Evolutionary conservation across 2,797 vertebrate species (phyloP), one percentile per base, ranked within the genome.

Genomic region (Sternarchorhynchus goeldii): DNA sequence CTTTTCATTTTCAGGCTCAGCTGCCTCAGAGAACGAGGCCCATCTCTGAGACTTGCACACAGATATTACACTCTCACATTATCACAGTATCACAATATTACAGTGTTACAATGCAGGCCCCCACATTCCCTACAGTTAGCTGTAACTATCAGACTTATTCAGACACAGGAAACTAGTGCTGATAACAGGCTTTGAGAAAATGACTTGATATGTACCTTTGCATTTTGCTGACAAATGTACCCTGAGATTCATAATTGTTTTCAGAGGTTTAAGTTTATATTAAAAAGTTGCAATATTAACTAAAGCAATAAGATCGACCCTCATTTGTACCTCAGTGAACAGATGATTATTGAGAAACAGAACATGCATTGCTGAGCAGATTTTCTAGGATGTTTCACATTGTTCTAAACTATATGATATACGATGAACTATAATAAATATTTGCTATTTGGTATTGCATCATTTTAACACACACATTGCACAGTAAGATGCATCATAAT

Each of bases 1-100:
- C 78, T 72, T 82, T 85, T 89, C 88, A 91, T 88, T 86, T 81
- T 45, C 29, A 21, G 73, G 80, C 84, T 82, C 75, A 71, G 82
- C 79, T 84, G 84, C 62, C 63, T 67, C 83, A 67, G 68, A 78
- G 78, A 82, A 76, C 72, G 79, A 81, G 82, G 88, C 81, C 78
- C 10, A 89, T 88, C 86, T 75, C 78, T 55, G 68, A 18, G 41
- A 59, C 18, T 18, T 25, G 74, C 63, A 67, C 25, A 60, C 7
- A 68, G 16, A 75, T 21, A 75, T 69, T 64, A 75, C 65, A 74
- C 71, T 53, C 67, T 67, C 65, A 29, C 18, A 31, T 32, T 68
- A 79, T 45, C 32, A 14, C 62, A 18, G 29, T 31, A 45, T 75
- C 57, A 70, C 55, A 59, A 32, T 34, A 32, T 39, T 36, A 50